Conservation (phyloP, 2,888 invertebrate species). For the Oconnorella tubifera region DNA sequence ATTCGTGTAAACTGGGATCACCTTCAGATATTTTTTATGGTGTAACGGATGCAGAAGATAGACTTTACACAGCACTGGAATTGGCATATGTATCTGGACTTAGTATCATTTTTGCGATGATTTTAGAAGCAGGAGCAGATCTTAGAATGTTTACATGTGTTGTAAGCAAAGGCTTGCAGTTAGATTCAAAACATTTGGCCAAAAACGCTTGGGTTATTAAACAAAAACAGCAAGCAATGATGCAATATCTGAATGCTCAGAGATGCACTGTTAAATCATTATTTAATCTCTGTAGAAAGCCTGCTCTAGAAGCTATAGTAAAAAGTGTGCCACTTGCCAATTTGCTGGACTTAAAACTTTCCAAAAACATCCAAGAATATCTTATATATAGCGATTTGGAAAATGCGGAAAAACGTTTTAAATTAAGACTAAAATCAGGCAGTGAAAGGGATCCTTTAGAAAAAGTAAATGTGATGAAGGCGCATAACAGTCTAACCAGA, state of each 20-base stretch:
- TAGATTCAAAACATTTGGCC: neutral
- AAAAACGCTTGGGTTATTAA: neutral
- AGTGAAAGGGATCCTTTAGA: too few relatives aligned
- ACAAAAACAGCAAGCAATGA: neutral
- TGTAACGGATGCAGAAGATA: too few relatives aligned
- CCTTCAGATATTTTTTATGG: too few relatives aligned
- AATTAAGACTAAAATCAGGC: too few relatives aligned
- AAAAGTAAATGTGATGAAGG: too few relatives aligned
- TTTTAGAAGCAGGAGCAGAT: neutral
- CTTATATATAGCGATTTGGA: neutral
- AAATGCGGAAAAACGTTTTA: too few relatives aligned
- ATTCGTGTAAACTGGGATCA: too few relatives aligned
- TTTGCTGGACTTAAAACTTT: neutral
- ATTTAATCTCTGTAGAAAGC: neutral
- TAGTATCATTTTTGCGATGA: neutral
- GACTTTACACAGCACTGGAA: neutral
- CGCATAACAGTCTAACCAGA: too few relatives aligned
- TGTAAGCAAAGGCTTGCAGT: neutral
- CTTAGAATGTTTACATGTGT: neutral
- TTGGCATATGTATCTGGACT: neutral
- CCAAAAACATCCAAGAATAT: neutral
- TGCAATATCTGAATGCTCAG: neutral
- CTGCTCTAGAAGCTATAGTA: neutral
- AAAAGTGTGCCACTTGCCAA: neutral
- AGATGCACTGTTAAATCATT: neutral